A percentile compares a stretch with the other conserved stretches of the same genome.
phyloP scores from a whole-genome alignment of 2,113 vertebrate species.

The Conger conger region DNA sequence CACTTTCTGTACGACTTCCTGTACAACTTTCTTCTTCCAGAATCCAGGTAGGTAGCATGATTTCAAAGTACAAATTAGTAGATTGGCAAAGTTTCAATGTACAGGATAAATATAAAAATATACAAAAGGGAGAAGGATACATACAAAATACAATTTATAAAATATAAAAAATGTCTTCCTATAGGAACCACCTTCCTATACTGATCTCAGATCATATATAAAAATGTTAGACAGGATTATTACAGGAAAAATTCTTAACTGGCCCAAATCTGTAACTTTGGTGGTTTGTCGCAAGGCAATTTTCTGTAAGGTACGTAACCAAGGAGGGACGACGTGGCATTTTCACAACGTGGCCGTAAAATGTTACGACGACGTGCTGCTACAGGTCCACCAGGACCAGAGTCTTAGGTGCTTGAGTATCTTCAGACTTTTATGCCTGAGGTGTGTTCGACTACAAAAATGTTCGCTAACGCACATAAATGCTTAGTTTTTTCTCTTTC shows the following conservation, averaged over 20 bases:
- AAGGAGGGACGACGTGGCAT: background rate
- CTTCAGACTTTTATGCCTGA: background rate
- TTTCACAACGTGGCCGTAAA: background rate
- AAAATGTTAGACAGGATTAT: background rate
- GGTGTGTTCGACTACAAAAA: background rate
- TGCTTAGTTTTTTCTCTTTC: background rate
- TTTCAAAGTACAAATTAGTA: background rate
- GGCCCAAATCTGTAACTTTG: background rate
- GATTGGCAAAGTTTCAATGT: background rate
- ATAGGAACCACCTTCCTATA: background rate
- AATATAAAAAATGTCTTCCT: conserved; percentile 1
- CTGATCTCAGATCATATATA: background rate
- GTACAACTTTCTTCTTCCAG: background rate
- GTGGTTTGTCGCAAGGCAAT: background rate
- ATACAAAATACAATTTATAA: conserved; percentile 2
- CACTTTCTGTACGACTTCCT: background rate
- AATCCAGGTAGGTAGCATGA: background rate
- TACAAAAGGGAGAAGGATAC: background rate
- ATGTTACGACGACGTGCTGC: background rate
- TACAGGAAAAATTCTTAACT: background rate
- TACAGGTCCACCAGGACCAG: background rate
- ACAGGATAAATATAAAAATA: conserved; percentile 2
- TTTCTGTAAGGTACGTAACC: background rate
- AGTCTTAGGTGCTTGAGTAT: background rate
- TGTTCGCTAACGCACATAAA: background rate